These are phyloP conservation scores for Pterocles orientalis DNA, from an alignment of 2,113 vertebrate species.

Conservation along the genomic window DNA sequence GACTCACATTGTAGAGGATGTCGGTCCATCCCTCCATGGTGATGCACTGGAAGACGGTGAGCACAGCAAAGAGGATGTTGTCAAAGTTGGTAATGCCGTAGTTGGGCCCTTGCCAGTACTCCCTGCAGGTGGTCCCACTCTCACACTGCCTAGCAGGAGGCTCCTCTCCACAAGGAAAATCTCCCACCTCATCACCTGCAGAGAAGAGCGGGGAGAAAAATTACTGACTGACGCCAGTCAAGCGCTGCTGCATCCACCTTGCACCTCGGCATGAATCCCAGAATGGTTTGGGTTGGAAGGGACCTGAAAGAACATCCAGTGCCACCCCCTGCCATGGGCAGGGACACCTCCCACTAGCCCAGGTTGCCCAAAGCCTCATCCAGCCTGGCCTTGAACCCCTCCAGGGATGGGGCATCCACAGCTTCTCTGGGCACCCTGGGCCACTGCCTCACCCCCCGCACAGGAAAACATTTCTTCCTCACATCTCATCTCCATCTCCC, in stretches of 20 bases:
- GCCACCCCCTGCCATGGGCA: too few relatives aligned
- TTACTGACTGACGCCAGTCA: not conserved
- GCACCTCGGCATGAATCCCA: too few relatives aligned
- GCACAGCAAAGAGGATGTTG: slow-evolving; percentile 94
- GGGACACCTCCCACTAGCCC: too few relatives aligned
- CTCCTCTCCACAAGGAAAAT: slow-evolving; percentile 90
- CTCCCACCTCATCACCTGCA: slow-evolving; percentile 83
- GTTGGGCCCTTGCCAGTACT: slow-evolving; percentile 94
- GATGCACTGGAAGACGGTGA: slow-evolving; percentile 98
- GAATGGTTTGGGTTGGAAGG: too few relatives aligned
- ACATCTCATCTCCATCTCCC: too few relatives aligned
- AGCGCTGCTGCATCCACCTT: not conserved
- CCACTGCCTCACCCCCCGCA: too few relatives aligned
- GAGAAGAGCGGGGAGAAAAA: not conserved
- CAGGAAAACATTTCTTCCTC: too few relatives aligned
- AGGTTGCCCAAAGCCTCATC: too few relatives aligned
- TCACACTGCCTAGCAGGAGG: slow-evolving; percentile 84
- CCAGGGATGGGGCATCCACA: too few relatives aligned
- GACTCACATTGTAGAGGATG: slow-evolving; percentile 94
- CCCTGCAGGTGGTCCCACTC: slow-evolving; percentile 78
- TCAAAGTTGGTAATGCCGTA: slow-evolving; percentile 98
- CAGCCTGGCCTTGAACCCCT: too few relatives aligned
- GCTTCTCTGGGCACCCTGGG: too few relatives aligned
- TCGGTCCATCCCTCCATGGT: slow-evolving; percentile 99
- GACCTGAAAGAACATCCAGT: too few relatives aligned